These are phyloP conservation scores for Chaetodon trifascialis DNA, from an alignment of 2,113 vertebrate genomes.

Conservation along the genomic window DNA sequence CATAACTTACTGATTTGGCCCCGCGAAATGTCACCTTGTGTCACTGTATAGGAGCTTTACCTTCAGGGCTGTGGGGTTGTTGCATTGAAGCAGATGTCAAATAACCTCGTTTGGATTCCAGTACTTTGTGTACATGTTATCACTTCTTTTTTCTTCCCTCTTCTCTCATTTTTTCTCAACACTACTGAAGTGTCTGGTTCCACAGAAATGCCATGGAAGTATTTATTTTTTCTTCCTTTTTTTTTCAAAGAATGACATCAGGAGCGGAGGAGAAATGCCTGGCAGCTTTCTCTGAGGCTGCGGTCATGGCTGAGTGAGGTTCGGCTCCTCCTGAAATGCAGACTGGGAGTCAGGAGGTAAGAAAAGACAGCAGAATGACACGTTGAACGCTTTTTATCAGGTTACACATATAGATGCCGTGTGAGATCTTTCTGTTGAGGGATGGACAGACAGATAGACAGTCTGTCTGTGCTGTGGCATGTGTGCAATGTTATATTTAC, in stretches of 20 bases:
- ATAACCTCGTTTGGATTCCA: neutral
- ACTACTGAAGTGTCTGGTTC: constrained; percentile 7
- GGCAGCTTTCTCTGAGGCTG: constrained; percentile 62
- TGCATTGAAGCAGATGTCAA: neutral
- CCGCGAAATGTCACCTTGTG: constrained; percentile 51
- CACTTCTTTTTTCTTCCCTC: neutral
- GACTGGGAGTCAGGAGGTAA: constrained; percentile 21
- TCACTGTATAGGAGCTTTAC: constrained; percentile 23
- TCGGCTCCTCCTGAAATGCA: constrained; percentile 54
- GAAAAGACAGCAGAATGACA: constrained; percentile 39
- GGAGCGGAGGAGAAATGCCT: constrained; percentile 27
- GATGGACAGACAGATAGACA: neutral
- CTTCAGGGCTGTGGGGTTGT: neutral
- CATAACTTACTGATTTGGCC: constrained; percentile 35
- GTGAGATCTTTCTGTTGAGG: neutral
- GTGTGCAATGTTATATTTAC: neutral
- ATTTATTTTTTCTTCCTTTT: constrained; percentile 8
- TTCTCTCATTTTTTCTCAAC: neutral
- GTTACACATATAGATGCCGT: neutral
- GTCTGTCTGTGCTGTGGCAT: neutral
- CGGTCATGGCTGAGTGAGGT: constrained; percentile 60
- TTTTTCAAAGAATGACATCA: constrained; percentile 42
- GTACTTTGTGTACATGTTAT: neutral
- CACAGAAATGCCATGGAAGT: constrained; percentile 20
- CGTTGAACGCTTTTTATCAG: neutral